phyloP scores from a whole-genome alignment of 2,113 vertebrate species.

The Amblyopsis rosae region DNA sequence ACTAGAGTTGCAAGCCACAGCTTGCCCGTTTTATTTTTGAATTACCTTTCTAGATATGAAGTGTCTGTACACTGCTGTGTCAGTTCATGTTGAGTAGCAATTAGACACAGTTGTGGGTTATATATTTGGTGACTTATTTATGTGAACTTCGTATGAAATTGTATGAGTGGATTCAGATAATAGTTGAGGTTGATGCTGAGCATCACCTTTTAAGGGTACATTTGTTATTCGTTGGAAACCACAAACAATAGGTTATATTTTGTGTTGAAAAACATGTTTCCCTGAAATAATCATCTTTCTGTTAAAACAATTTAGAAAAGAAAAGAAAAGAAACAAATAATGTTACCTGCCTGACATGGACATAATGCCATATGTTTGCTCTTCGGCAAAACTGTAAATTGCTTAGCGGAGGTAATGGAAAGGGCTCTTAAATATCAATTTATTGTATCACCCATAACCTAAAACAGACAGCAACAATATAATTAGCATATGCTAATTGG shows the following conservation, averaged over 20 bases:
- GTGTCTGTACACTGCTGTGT: slow-evolving; percentile 71
- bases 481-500: slow-evolving; percentile 26
- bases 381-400: slow-evolving; percentile 31
- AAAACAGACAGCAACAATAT: slow-evolving; percentile 21
- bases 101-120: slow-evolving; percentile 70
- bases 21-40: slow-evolving; percentile 31
- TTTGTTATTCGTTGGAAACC: slow-evolving; percentile 44
- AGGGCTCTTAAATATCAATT: slow-evolving; percentile 11
- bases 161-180: slow-evolving; percentile 60
- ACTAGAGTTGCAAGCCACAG: slow-evolving; percentile 34
- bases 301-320: slow-evolving; percentile 3
- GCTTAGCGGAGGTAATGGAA: slow-evolving; percentile 20
- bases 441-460: slow-evolving; percentile 38
- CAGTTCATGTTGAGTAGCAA: slow-evolving; percentile 70
- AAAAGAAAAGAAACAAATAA: slow-evolving; percentile 18
- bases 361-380: slow-evolving; percentile 29
- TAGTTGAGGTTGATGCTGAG: slow-evolving; percentile 67
- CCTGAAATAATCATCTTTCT: slow-evolving; percentile 41
- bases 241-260: slow-evolving; percentile 32
- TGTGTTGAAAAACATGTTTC: no score
- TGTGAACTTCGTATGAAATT: slow-evolving; percentile 68
- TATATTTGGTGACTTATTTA: slow-evolving; percentile 73
- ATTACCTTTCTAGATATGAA: slow-evolving; percentile 61
- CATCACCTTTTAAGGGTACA: slow-evolving; percentile 62
- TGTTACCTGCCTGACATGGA: slow-evolving; percentile 38